Percentiles rank a stretch among this genome's conserved stretches.
Conservation (phyloP, 2,797 vertebrate species). For the Enteromius thamalakanensis region DNA sequence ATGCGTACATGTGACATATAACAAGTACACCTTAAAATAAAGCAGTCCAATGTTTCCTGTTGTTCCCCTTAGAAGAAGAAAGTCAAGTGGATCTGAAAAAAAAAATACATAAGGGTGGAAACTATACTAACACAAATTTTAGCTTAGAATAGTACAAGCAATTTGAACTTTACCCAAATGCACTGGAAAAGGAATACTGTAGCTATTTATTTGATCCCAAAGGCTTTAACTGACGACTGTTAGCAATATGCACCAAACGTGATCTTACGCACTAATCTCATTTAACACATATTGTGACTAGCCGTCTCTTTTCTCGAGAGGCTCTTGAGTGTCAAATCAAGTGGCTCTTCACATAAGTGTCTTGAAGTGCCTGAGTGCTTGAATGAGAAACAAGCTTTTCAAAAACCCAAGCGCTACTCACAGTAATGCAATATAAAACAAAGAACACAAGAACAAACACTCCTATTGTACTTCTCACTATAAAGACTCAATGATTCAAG, state of each 20-base stretch:
- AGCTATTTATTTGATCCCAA: constrained; percentile 65
- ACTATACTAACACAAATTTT: background rate
- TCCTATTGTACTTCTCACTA: background rate
- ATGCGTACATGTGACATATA: background rate
- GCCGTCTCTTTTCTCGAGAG: constrained; percentile 67
- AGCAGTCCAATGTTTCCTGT: background rate
- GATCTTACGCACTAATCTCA: constrained; percentile 75
- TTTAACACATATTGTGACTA: constrained; percentile 72
- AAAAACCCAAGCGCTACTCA: background rate
- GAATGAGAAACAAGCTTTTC: constrained; percentile 22
- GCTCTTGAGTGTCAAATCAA: constrained; percentile 65
- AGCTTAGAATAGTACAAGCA: background rate
- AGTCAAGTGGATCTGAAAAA: background rate
- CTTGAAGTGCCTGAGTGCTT: constrained; percentile 31
- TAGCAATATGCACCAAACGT: constrained; percentile 69
- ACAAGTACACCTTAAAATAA: background rate
- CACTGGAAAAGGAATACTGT: background rate
- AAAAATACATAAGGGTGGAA: background rate
- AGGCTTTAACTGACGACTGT: constrained; percentile 69
- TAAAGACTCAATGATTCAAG: constrained; percentile 25
- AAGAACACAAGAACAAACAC: constrained; percentile 20
- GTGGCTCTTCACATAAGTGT: constrained; percentile 37
- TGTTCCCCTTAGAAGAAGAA: background rate
- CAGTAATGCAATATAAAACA: constrained; percentile 27
- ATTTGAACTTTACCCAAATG: background rate